Evolutionary conservation across 2,888 invertebrate genomes (phyloP).

Genomic region (Lepeophtheirus nordmannii): DNA sequence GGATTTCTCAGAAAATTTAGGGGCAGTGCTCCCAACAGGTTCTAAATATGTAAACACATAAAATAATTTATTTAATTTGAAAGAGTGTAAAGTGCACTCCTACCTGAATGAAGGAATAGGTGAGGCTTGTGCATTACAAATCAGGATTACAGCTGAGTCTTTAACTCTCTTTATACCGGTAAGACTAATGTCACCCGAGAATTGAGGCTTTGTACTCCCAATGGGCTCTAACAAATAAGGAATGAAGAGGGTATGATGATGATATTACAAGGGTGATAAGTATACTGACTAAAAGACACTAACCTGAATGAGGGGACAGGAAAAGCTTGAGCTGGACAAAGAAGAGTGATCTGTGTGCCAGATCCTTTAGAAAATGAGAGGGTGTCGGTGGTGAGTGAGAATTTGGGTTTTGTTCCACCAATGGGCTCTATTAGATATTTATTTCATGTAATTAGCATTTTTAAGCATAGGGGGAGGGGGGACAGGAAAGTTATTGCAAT

Average conservation of each 20-base stretch:
- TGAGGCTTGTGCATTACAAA: constrained; percentile 9
- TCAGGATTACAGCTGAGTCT: not conserved
- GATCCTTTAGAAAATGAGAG: constrained; percentile 20
- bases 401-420: constrained; percentile 27
- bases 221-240: constrained; percentile 33
- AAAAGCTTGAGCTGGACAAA: constrained; percentile 57
- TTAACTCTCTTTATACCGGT: not conserved
- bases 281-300: constrained; percentile 33
- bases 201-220: constrained; percentile 36
- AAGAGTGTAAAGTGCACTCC: not conserved
- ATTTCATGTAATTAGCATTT: not conserved
- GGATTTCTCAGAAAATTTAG: constrained; percentile 41
- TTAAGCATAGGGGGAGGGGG: constrained; percentile 28
- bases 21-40: constrained; percentile 51
- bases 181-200: constrained; percentile 33
- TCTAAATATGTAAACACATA: constrained; percentile 42
- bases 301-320: constrained; percentile 56
- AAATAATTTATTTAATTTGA: not conserved
- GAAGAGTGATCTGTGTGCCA: constrained; percentile 40
- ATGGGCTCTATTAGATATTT: constrained; percentile 26
- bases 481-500: not conserved
- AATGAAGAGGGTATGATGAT: not conserved
- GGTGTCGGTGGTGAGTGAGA: constrained; percentile 26
- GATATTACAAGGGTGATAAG: not conserved
- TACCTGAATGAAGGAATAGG: constrained; percentile 26